Evolutionary conservation across 1,140 invertebrate species (phyloP).

Genomic region (Drosophila nebulosa): DNA sequence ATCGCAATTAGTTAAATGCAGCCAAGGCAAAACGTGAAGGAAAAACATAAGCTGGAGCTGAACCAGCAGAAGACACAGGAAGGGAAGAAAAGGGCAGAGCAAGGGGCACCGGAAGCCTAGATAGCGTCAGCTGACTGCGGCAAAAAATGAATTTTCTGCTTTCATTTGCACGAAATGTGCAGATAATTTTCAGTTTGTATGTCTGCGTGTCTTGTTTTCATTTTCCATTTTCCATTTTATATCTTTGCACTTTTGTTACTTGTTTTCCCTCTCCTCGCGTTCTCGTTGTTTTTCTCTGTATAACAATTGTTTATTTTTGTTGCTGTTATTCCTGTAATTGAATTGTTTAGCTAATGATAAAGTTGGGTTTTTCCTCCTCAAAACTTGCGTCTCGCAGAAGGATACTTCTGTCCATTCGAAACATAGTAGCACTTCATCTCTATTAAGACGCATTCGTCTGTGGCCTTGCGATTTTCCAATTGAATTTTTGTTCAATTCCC

Average conservation of each 20-base stretch:
- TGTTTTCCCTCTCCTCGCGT: no score
- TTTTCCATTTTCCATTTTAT: conserved; percentile 40
- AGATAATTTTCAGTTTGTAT: conserved; percentile 61
- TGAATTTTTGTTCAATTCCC: background rate
- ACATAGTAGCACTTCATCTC: background rate
- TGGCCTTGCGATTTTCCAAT: background rate
- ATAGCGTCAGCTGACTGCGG: conserved; percentile 68
- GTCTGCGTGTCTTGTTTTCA: conserved; percentile 63
- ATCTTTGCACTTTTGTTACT: conserved; percentile 1
- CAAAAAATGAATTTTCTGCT: conserved; percentile 69
- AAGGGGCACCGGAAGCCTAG: conserved; percentile 18
- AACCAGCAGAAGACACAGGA: no score
- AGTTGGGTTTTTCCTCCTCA: conserved; percentile 11
- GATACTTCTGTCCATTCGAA: background rate
- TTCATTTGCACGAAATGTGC: conserved; percentile 66
- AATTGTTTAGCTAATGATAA: conserved; percentile 51
- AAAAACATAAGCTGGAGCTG: background rate
- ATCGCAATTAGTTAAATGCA: conserved; percentile 74
- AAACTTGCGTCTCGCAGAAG: conserved; percentile 7
- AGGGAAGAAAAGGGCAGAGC: no score
- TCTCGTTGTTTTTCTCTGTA: conserved; percentile 31
- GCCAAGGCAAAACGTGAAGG: conserved; percentile 31
- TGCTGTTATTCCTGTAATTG: conserved; percentile 53
- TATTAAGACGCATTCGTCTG: background rate
- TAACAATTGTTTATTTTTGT: conserved; percentile 19